Evolutionary conservation across 2,113 vertebrate genomes (phyloP).

Genomic region (Catharus fuscescens): DNA sequence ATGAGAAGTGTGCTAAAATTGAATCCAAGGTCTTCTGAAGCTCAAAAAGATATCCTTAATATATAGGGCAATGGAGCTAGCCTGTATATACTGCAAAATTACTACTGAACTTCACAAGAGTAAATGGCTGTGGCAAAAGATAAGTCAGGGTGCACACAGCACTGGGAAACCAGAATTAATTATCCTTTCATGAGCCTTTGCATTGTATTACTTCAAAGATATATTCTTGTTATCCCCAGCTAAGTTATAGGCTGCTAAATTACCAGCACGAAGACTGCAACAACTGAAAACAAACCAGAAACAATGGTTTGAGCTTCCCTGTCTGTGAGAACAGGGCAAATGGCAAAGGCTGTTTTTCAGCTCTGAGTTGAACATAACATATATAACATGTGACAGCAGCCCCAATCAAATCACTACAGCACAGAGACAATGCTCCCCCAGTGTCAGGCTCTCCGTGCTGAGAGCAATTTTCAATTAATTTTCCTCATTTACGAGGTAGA

Average conservation of each 20-base stretch:
- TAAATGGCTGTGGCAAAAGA: background rate
- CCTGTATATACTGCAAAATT: background rate
- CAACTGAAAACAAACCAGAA: constrained; percentile 37
- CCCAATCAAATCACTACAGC: background rate
- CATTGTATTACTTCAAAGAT: background rate
- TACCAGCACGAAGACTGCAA: background rate
- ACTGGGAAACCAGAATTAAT: constrained; percentile 7
- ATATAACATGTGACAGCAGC: constrained; percentile 65
- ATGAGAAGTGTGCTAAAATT: background rate
- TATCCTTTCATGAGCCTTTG: background rate
- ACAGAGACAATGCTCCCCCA: background rate
- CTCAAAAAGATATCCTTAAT: background rate
- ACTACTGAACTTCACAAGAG: background rate
- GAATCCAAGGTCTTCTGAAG: background rate
- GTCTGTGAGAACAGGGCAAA: constrained; percentile 24
- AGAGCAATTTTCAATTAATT: constrained; percentile 43
- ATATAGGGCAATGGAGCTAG: background rate
- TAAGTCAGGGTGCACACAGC: background rate
- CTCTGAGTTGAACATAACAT: background rate
- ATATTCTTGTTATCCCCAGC: background rate
- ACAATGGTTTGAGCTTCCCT: constrained; percentile 25
- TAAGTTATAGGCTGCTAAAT: constrained; percentile 15
- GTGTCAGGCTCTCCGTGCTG: background rate
- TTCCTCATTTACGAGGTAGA: background rate
- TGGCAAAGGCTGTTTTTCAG: constrained; percentile 13